These are phyloP conservation scores for Acronicta aceris DNA, from an alignment of 2,888 invertebrate genomes.

Conservation along the genomic window DNA sequence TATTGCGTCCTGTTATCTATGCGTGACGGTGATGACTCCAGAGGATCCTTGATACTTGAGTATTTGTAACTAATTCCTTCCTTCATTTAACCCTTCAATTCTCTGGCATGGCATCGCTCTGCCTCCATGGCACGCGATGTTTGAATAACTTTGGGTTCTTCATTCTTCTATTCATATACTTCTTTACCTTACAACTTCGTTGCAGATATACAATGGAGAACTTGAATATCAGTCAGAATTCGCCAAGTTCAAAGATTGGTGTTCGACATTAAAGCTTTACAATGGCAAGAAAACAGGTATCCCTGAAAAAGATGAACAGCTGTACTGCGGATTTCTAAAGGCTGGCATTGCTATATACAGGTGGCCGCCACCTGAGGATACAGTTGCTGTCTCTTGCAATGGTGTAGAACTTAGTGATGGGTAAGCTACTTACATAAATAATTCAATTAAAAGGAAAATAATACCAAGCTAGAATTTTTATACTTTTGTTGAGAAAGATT, in stretches of 20 bases:
- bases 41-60: too few relatives aligned
- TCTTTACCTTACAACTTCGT: conserved; percentile 21
- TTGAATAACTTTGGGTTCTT: too few relatives aligned
- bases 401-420: conserved; percentile 89
- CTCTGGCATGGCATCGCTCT: too few relatives aligned
- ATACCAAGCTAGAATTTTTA: too few relatives aligned
- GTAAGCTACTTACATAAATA: conserved; percentile 49
- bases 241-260: conserved; percentile 91
- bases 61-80: too few relatives aligned
- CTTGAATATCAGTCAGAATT: conserved; percentile 92
- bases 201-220: conserved; percentile 90
- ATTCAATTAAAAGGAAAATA: background rate
- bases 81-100: too few relatives aligned
- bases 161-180: too few relatives aligned
- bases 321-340: conserved; percentile 74
- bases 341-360: conserved; percentile 90
- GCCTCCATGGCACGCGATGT: too few relatives aligned
- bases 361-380: conserved; percentile 90
- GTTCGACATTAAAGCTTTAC: conserved; percentile 90
- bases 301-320: conserved; percentile 78
- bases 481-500: too few relatives aligned
- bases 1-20: too few relatives aligned
- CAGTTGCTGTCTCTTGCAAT: conserved; percentile 80
- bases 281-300: conserved; percentile 87
- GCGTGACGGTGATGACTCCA: too few relatives aligned